Evolutionary conservation across 2,113 vertebrate genomes (phyloP), one percentile per base, ranked within the genome.

Genomic region (Zosterops japonicus): DNA sequence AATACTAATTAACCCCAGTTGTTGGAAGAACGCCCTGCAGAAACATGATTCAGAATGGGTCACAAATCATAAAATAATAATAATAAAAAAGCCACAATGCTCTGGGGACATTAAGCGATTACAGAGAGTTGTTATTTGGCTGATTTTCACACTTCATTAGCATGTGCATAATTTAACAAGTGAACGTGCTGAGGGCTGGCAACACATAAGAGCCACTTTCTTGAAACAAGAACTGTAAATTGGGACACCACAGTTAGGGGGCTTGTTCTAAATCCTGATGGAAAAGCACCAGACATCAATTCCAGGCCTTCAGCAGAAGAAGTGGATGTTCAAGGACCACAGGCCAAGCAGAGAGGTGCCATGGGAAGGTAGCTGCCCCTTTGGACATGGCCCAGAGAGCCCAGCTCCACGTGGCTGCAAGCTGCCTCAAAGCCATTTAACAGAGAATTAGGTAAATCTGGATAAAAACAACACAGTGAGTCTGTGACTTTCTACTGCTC

Each of bases 1-100:
- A 98, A 98, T 93, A 96, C 97, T 97, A 98, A 99, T 99, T 99
- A 99, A 98, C 98, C 98, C 98, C 98, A 94, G 98, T 98, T 98
- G 96, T 96, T 95, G 95, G 94, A 97, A 97, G 98, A 97, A 97
- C 13, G 92, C 96, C 98, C 97, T 96, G 97, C 96, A 98, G 98
- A 98, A 98, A 93, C 92, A 56, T 90, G 95, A 93, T 95, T 98
- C 90, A n/a, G 69, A 98, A 94, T 71, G 95, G 97, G 93, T 97
- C 96, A 94, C 94, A 97, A 97, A 98, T 98, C 96, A 96, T 96
- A 97, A 97, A 96, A 96, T 96, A 96, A 97, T 95, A 93, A 50
- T 74, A 83, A 83, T 35, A 94, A 95, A 92, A 97, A 96, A 91
- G 70, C 82, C 93, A 92, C 95, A 97, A 78, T 83, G 88, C 98